Evolutionary conservation across 2,888 invertebrate genomes (phyloP).

Genomic region (Nesidiocoris tenuis): DNA sequence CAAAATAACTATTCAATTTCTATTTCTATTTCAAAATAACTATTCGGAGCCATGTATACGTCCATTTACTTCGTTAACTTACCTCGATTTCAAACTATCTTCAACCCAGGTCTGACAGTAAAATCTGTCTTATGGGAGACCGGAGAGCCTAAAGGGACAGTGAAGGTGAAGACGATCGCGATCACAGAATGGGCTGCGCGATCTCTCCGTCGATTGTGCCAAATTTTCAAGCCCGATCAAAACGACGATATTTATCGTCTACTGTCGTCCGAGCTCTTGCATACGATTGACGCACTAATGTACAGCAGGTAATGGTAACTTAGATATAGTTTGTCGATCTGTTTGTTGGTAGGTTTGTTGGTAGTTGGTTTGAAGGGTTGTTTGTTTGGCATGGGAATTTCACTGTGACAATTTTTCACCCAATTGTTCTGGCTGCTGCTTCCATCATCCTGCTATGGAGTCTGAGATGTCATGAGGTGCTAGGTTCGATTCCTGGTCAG

Average conservation of each 20-base stretch:
- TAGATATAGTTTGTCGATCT: too few relatives aligned
- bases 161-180: slow-evolving; percentile 23
- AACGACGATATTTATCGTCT: not conserved
- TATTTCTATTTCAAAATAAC: too few relatives aligned
- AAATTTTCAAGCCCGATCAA: slow-evolving; percentile 1
- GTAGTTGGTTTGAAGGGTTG: too few relatives aligned
- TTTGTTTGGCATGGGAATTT: too few relatives aligned
- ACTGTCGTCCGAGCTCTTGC: slow-evolving; percentile 28
- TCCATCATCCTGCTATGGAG: not conserved
- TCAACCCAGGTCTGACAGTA: not conserved
- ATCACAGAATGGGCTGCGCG: slow-evolving; percentile 35
- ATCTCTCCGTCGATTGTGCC: slow-evolving; percentile 1
- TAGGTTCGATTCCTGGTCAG: too few relatives aligned
- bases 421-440: too few relatives aligned
- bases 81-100: too few relatives aligned
- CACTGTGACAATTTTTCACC: too few relatives aligned
- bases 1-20: too few relatives aligned
- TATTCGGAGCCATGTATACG: too few relatives aligned
- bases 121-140: slow-evolving; percentile 22
- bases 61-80: too few relatives aligned
- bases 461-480: not conserved
- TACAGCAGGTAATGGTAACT: slow-evolving; percentile 5
- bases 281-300: slow-evolving; percentile 30
- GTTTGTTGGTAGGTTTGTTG: too few relatives aligned
- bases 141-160: slow-evolving; percentile 11